Base-by-base conservation (phyloP, 1,140 invertebrate genomes). In the Sesamia nonagrioides region DNA sequence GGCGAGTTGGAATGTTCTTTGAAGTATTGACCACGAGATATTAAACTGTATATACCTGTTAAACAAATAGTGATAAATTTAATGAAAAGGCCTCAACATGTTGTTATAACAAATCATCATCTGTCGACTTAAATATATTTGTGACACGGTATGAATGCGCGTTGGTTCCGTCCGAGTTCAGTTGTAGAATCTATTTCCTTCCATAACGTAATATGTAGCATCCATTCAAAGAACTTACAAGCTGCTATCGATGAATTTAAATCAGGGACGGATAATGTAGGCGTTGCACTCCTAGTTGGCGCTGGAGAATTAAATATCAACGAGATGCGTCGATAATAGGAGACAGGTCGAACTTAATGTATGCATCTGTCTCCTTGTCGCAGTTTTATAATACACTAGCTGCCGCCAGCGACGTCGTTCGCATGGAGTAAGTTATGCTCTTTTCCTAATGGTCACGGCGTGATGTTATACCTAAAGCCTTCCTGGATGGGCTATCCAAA, bases 181-280 rank as follows among this genome's bases (percentile, higher is more conserved):
- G 60, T 63, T 15, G 33, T 63, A 18, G 60, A 18, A 17, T 18
- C 60, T 63, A n/a, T 42, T 63, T 63, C 35, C 60, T 18, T 17
- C 21, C 37, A 45, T 58, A 58, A 50, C 58, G n/a, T n/a, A n/a
- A 63, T 50, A 35, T 72, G 40, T 75, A 61, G 33, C 27, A 21
- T 61, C 35, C 37, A 50, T 50, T 50, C n/a, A 13, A 63, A 61
- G 63, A 50, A 68, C 66, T 76, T 50, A 63, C 73, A 77, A 68
- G 58, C 42, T 33, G 33, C 35, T 58, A 69, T 77, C 66, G 68
- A 78, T 74, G 78, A 42, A 74, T 74, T 79, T 56, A 79, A 79
- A 74, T 40, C 71, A 68, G 69, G 9, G 13, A 18, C 54, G 54
- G 17, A 75, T 75, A 75, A 54, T 21, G 78, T 79, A 66, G 78